A percentile compares a stretch with the other conserved stretches of the same genome.
phyloP scores from a whole-genome alignment of 2,888 invertebrate species.

The Neocrepidodera transversa region DNA sequence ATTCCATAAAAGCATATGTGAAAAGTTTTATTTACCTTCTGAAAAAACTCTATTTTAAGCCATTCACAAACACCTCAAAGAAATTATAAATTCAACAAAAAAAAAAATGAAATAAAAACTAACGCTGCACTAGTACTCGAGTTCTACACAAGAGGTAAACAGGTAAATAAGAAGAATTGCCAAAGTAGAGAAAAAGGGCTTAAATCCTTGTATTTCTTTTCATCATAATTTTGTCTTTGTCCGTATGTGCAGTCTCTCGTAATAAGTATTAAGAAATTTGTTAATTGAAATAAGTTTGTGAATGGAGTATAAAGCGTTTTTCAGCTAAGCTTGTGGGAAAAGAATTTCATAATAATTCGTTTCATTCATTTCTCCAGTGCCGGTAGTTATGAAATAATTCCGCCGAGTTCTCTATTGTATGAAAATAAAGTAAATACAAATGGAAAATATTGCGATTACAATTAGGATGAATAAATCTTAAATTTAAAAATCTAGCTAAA shows the following conservation, averaged over 20 bases:
- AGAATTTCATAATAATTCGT: neutral
- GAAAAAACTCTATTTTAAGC: neutral
- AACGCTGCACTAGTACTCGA: neutral
- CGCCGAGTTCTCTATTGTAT: too few relatives aligned
- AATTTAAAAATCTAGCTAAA: too few relatives aligned
- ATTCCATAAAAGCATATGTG: too few relatives aligned
- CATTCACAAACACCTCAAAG: neutral
- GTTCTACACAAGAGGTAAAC: neutral
- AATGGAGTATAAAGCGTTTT: neutral
- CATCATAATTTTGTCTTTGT: constrained; percentile 8
- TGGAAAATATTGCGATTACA: too few relatives aligned
- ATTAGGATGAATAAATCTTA: too few relatives aligned
- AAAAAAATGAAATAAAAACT: neutral
- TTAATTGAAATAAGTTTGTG: constrained; percentile 9
- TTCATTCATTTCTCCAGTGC: neutral
- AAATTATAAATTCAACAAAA: neutral
- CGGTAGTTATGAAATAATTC: neutral
- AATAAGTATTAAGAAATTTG: constrained; percentile 1
- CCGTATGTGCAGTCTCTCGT: neutral
- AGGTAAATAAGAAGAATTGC: constrained; percentile 11
- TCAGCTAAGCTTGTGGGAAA: neutral
- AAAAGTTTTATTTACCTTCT: too few relatives aligned
- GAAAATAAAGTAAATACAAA: too few relatives aligned
- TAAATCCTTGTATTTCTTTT: constrained; percentile 7
- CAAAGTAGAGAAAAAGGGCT: constrained; percentile 7